Percentiles rank a stretch among this genome's conserved stretches.
Conservation (phyloP, 2,797 vertebrate species). For the Sebastes umbrosus region DNA sequence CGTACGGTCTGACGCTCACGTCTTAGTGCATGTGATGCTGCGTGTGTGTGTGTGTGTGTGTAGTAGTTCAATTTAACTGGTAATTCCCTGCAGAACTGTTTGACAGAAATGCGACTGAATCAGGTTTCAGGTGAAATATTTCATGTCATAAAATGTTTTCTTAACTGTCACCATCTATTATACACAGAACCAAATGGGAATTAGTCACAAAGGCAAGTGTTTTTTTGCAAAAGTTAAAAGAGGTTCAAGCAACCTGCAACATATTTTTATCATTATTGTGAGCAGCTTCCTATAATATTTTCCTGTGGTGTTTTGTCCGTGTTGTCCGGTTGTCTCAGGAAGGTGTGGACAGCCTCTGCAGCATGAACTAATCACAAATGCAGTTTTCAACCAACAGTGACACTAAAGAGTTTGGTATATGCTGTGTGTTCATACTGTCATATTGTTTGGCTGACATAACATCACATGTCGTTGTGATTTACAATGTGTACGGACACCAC, state of each 20-base stretch:
- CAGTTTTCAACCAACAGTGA: too few species aligned
- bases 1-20: neutral
- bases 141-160: neutral
- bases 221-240: neutral
- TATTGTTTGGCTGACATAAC: too few species aligned
- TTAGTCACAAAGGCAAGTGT: neutral
- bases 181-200: neutral
- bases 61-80: neutral
- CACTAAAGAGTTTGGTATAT: too few species aligned
- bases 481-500: neutral
- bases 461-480: neutral
- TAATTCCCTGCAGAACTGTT: neutral
- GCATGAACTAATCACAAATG: too few species aligned
- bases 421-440: too few species aligned
- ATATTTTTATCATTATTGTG: too few species aligned
- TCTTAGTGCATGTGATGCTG: slow-evolving; percentile 9
- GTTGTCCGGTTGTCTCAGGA: too few species aligned
- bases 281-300: too few species aligned
- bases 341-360: too few species aligned
- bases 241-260: neutral
- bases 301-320: too few species aligned
- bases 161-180: neutral
- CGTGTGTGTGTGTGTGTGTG: neutral
- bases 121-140: slow-evolving; percentile 15
- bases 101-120: slow-evolving; percentile 13